Percentiles rank a stretch among this genome's conserved stretches.
These are phyloP conservation scores for Sebastes vulpes DNA, from an alignment of 2,797 vertebrate species.

Conservation along the genomic window DNA sequence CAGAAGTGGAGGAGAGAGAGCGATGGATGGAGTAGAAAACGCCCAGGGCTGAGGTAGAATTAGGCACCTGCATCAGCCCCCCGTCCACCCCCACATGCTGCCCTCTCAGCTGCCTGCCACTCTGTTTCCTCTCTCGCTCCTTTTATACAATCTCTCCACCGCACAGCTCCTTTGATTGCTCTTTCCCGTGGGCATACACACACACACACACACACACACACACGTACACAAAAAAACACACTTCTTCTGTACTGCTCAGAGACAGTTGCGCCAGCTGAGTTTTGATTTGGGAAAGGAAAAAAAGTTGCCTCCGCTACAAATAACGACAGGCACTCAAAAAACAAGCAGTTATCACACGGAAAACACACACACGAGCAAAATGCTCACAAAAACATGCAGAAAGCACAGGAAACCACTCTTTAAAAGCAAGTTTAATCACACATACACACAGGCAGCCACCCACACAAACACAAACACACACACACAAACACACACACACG, in stretches of 20 bases:
- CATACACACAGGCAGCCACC: conserved; percentile 56
- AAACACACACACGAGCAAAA: conserved; percentile 39
- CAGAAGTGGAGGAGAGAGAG: conserved; percentile 13
- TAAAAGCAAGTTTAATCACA: conserved; percentile 62
- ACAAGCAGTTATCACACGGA: conserved; percentile 43
- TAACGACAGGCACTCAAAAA: conserved; percentile 71
- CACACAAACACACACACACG: conserved; percentile 47
- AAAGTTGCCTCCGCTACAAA: conserved; percentile 71
- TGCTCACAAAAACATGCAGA: conserved; percentile 48
- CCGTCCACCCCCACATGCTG: conserved; percentile 69
- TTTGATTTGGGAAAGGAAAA: conserved; percentile 64
- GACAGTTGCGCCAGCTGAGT: conserved; percentile 69
- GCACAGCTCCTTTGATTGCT: conserved; percentile 73
- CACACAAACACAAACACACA: conserved; percentile 53
- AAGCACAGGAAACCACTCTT: conserved; percentile 18
- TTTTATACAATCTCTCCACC: conserved; percentile 68
- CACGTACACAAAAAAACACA: conserved; percentile 22
- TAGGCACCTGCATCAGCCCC: conserved; percentile 78
- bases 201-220: not conserved
- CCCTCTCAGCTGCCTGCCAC: conserved; percentile 80
- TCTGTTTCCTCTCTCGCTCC: conserved; percentile 65
- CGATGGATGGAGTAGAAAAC: conserved; percentile 63
- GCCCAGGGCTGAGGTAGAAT: conserved; percentile 69
- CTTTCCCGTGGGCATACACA: conserved; percentile 58
- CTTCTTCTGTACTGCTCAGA: conserved; percentile 44